Base-by-base conservation (phyloP, 2,888 invertebrate genomes). In the Mesopsocus fuscifrons region DNA sequence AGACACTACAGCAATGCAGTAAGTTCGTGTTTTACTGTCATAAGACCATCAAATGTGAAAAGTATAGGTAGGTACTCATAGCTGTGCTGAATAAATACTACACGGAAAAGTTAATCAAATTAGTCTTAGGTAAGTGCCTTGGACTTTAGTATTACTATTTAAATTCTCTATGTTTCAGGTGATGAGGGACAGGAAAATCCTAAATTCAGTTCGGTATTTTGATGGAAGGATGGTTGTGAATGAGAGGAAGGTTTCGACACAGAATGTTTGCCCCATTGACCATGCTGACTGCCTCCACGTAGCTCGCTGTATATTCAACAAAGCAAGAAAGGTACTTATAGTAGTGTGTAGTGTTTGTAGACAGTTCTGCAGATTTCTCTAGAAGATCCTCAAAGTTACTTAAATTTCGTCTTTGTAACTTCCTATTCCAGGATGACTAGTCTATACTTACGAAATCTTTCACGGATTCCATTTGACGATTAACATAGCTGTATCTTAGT, bases 161-260 rank as follows among this genome's bases (percentile, higher is more conserved):
- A n/a, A n/a, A n/a, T n/a, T n/a, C n/a, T n/a, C n/a, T n/a, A n/a
- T n/a, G 33, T 33, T 51, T 6, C 49, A 66, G 59, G 61, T 78
- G 3, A 75, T 81, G 49, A 77, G 78, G 55, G 87, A 88, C 52
- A 70, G 83, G 40, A 83, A 81, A 58, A 88, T 85, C 70, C 64
- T 91, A 44, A 75, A 78, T 46, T 74, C 79, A 6, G 71, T 89
- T 40, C 68, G 77, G 44, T 84, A 81, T 56, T 67, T 67, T 18
- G 74, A 77, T 50, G 85, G 84, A 1, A 74, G 74, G 55, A 80
- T 89, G 70, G 68, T 69, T 5, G 68, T 78, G 43, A 71, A 74
- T 47, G 82, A 82, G 53, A 65, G 81, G 47, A 66, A 74, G 54
- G 68, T 75, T 48, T 79, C 79, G 42, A 77, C 77, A 15, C 72